A percentile compares a stretch with the other conserved stretches of the same genome.
These are phyloP conservation scores for Orchesella flavescens DNA, from an alignment of 2,888 invertebrate species.

Conservation along the genomic window DNA sequence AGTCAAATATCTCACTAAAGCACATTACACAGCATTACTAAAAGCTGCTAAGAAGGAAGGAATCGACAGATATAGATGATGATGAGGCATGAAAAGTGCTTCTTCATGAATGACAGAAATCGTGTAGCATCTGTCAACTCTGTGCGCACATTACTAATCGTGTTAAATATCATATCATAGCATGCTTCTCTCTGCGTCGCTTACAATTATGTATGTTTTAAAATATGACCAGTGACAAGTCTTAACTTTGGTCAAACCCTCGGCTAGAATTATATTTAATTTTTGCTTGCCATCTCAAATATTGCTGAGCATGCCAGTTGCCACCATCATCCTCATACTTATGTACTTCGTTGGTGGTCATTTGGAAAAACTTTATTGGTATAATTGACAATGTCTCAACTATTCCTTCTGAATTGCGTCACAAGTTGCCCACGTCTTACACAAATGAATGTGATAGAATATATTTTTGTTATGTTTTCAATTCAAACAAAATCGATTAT, in stretches of 20 bases:
- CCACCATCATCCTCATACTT: too few relatives aligned
- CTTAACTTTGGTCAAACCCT: slow-evolving; percentile 4
- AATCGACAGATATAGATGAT: slow-evolving; percentile 29
- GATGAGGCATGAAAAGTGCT: slow-evolving; percentile 47
- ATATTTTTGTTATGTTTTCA: not conserved
- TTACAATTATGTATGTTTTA: not conserved
- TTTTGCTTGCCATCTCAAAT: not conserved
- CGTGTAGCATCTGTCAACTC: slow-evolving; percentile 57
- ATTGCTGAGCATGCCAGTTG: not conserved
- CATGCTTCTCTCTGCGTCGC: not conserved
- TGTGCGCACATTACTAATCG: slow-evolving; percentile 9
- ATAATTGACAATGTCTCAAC: too few relatives aligned
- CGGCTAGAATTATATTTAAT: not conserved
- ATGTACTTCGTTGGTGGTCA: not conserved
- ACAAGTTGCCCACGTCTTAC: not conserved
- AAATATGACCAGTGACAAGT: slow-evolving; percentile 3
- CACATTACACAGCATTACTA: not conserved
- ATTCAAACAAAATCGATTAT: not conserved
- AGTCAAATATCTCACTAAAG: not conserved
- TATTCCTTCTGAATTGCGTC: not conserved
- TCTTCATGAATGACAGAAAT: slow-evolving; percentile 44
- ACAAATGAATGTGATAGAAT: not conserved
- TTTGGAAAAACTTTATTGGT: too few relatives aligned
- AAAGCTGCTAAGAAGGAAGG: not conserved
- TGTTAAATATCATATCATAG: not conserved